Base-by-base conservation (phyloP, 2,113 vertebrate species). In the Falcunculus frontatus region DNA sequence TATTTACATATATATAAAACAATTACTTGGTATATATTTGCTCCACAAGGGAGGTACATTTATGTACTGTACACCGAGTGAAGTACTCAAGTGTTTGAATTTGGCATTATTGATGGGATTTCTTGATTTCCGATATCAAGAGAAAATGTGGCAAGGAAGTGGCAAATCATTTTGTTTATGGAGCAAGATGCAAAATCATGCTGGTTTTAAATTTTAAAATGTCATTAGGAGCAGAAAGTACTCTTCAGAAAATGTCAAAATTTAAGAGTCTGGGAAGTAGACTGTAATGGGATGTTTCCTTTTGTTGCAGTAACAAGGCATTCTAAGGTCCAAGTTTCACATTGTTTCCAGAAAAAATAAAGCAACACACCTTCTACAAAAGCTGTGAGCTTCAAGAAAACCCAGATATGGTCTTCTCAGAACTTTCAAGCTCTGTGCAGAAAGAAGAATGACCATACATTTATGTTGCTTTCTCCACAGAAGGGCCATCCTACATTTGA, bases 341-440 rank as follows among this genome's bases (percentile, higher is more conserved):
- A 25, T 7, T 0, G 0, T 69, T 90, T 76, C 20, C 25, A 50
- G 59, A 46, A 57, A 87, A 77, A 70, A 65, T 57, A 14, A 22
- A 62, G 27, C 35, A 76, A 16, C 20, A 23, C 13, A 57, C 7
- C 18, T 57, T 65, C 60, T 57, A 10, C 29, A 23, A 37, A 92
- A 86, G 29, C 15, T 70, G 4, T 55, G 50, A 81, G 9, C 27
- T 81, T 75, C 50, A 39, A 59, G 21, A 63, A 44, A 62, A 74
- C 29, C 8, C 33, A 57, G 9, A 19, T 0, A 0, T 53, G 22
- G 7, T 79, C 19, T 79, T 68, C 41, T 76, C n/a, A n/a, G 37
- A 41, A 35, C 17, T 85, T 83, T 21, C 7, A 65, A 35, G 4
- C 6, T 64, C 16, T 52, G 2, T 53, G 30, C 15, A 42, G 72